Conservation (phyloP, 1,140 invertebrate genomes). For the Streblospio benedicti region DNA sequence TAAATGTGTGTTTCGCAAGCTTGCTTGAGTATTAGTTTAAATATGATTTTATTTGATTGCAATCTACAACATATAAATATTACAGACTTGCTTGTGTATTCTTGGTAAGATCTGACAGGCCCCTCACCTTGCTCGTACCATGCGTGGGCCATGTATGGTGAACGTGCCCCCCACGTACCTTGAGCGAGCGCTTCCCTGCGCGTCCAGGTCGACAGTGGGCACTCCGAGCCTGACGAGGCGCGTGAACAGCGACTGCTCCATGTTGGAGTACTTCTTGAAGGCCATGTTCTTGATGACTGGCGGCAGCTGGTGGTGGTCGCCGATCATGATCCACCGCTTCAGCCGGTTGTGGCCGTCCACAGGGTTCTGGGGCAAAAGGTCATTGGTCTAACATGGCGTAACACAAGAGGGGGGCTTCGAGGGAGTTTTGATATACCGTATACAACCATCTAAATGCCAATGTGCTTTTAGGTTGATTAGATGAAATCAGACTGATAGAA, state of each 20-base stretch:
- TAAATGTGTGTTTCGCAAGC: no score
- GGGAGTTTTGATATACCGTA: no score
- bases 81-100: no score
- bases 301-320: conserved; percentile 97
- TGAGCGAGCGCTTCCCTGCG: conserved; percentile 86
- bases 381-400: background rate
- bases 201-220: conserved; percentile 92
- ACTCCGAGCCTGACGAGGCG: conserved; percentile 90
- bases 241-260: conserved; percentile 98
- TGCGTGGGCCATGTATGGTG: no score
- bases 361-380: conserved; percentile 60
- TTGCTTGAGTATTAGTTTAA: no score
- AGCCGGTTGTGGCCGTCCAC: conserved; percentile 89
- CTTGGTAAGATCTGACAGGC: no score
- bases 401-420: background rate
- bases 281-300: conserved; percentile 99
- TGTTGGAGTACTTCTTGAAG: conserved; percentile 99
- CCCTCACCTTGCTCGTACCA: no score
- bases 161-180: conserved; percentile 50
- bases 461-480: no score
- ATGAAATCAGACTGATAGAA: no score
- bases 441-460: no score
- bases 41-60: no score
- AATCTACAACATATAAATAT: no score
- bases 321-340: conserved; percentile 99